phyloP scores from a whole-genome alignment of 2,113 vertebrate species.

The Tenebrosternarchus preto region DNA sequence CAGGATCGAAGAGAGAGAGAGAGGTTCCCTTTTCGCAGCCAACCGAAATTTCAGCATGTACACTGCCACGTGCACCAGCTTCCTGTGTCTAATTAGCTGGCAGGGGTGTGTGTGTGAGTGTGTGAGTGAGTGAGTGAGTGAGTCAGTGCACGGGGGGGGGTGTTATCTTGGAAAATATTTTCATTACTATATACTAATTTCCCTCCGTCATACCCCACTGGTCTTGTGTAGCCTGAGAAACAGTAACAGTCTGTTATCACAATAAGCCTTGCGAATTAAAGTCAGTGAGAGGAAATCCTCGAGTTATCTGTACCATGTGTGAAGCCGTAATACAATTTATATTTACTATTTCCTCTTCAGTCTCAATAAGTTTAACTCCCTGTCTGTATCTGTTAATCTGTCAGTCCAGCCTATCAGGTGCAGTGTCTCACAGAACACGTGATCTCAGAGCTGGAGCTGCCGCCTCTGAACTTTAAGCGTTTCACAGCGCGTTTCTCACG shows the following conservation, averaged over 20 bases:
- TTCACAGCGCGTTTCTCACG: background rate
- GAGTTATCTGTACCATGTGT: too few relatives aligned
- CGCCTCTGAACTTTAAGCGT: conserved; percentile 1
- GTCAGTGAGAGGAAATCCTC: too few relatives aligned
- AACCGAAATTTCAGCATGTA: background rate
- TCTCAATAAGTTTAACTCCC: too few relatives aligned
- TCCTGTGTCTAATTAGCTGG: background rate
- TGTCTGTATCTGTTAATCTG: too few relatives aligned
- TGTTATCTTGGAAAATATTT: background rate
- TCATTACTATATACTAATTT: conserved; percentile 9
- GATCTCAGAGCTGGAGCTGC: background rate
- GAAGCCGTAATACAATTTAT: too few relatives aligned
- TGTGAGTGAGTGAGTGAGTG: conserved; percentile 1
- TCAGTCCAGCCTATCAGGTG: too few relatives aligned
- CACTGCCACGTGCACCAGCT: background rate
- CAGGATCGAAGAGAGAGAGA: background rate
- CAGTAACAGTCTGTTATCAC: background rate
- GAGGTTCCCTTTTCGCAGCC: background rate
- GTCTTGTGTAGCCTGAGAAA: background rate
- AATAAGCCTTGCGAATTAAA: too few relatives aligned
- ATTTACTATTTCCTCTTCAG: too few relatives aligned
- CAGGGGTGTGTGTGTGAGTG: background rate
- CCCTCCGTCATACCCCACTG: background rate
- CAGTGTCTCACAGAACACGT: background rate
- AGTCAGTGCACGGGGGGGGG: too few relatives aligned